phyloP scores from a whole-genome alignment of 1,140 invertebrate genomes.

The Solenopsis invicta region DNA sequence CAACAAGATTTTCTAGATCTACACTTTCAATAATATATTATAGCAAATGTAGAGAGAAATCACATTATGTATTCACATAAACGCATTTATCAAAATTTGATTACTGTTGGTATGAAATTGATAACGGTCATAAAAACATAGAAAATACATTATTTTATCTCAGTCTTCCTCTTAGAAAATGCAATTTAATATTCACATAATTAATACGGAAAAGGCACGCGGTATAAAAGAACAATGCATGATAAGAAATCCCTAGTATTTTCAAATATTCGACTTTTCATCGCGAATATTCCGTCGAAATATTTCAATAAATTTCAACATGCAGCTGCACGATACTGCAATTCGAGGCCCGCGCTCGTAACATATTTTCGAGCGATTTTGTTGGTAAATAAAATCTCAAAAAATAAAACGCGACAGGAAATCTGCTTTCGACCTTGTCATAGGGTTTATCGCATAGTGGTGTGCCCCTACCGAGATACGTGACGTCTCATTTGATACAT shows the following conservation, averaged over 20 bases:
- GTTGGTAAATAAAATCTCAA: slow-evolving; percentile 44
- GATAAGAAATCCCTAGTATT: slow-evolving; percentile 17
- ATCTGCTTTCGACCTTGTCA: slow-evolving; percentile 14
- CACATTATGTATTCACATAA: not conserved
- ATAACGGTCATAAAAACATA: not conserved
- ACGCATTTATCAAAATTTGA: not conserved
- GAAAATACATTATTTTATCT: not conserved
- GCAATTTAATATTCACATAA: slow-evolving; percentile 20
- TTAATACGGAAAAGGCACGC: slow-evolving; percentile 5
- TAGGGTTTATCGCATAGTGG: slow-evolving; percentile 25
- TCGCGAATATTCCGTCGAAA: slow-evolving; percentile 39
- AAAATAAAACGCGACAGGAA: slow-evolving; percentile 18
- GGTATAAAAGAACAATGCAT: not conserved
- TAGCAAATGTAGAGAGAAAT: not conserved
- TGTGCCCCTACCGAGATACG: not conserved
- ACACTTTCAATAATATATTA: not conserved
- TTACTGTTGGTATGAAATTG: not conserved
- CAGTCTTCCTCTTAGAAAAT: not conserved
- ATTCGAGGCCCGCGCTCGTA: slow-evolving; percentile 11
- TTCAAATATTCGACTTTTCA: slow-evolving; percentile 58
- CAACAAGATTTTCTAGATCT: not conserved
- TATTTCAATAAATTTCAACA: slow-evolving; percentile 52
- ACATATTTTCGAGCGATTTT: slow-evolving; percentile 29
- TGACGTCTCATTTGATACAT: slow-evolving; percentile 27
- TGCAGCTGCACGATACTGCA: slow-evolving; percentile 25